These are phyloP conservation scores for Gallinago stenura DNA, from an alignment of 2,797 vertebrate genomes.

Conservation along the genomic window DNA sequence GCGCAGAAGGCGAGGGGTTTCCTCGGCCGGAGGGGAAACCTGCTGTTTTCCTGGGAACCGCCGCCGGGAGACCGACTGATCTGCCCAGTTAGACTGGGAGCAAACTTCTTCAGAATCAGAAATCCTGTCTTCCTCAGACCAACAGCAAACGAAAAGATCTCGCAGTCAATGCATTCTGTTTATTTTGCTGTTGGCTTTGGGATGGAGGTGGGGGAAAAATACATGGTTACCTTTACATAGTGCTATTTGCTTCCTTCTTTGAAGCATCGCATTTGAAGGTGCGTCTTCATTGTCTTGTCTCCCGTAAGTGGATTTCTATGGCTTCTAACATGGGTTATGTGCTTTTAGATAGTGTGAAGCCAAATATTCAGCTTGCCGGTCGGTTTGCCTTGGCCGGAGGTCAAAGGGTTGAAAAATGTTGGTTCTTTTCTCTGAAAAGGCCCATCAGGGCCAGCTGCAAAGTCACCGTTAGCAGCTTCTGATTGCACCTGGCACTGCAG, in stretches of 20 bases:
- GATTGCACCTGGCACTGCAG: background rate
- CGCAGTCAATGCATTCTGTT: background rate
- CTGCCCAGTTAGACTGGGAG: background rate
- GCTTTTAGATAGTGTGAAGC: background rate
- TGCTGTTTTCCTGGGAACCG: background rate
- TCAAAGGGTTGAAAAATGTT: background rate
- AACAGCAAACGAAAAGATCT: background rate
- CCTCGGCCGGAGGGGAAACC: fast-evolving
- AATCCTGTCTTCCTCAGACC: background rate
- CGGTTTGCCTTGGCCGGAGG: background rate
- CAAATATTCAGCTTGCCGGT: background rate
- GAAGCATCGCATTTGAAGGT: background rate
- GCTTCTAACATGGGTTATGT: background rate
- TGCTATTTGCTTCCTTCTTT: background rate
- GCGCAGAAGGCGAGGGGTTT: background rate
- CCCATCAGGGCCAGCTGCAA: background rate
- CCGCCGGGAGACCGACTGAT: background rate
- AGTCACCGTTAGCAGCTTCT: background rate
- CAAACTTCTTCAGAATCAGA: background rate
- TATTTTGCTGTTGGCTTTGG: background rate
- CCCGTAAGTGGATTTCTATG: background rate
- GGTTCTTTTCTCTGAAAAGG: background rate
- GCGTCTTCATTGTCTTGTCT: background rate
- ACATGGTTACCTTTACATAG: background rate
- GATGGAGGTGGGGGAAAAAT: fast-evolving